Conservation (phyloP, 1,140 invertebrate genomes). For the Drosophila kohkoa region DNA sequence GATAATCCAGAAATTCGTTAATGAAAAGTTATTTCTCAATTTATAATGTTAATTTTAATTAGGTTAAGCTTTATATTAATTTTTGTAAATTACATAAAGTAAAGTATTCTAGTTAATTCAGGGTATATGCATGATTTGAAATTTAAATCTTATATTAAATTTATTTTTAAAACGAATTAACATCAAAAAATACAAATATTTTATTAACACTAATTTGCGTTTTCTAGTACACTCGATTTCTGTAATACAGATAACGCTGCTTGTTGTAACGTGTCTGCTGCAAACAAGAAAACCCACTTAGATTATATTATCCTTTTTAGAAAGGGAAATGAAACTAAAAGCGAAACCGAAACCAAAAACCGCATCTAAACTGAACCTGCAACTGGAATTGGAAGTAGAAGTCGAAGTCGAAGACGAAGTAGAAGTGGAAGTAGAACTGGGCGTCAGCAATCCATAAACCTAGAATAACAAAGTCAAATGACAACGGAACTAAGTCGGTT, state of each 20-base stretch:
- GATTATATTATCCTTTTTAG: slow-evolving; percentile 65
- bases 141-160: too few relatives aligned
- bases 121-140: too few relatives aligned
- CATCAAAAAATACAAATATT: background rate
- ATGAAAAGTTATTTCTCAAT: too few relatives aligned
- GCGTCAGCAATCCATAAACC: slow-evolving; percentile 42
- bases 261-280: background rate
- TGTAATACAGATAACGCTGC: background rate
- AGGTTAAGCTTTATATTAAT: too few relatives aligned
- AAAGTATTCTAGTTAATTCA: too few relatives aligned
- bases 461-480: slow-evolving; percentile 46
- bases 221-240: background rate
- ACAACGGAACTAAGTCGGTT: slow-evolving; percentile 27
- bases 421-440: slow-evolving; percentile 18
- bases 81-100: too few relatives aligned
- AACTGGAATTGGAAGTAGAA: too few relatives aligned
- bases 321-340: slow-evolving; percentile 17
- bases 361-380: too few relatives aligned
- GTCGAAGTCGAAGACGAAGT: background rate
- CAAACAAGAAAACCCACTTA: slow-evolving; percentile 68
- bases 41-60: too few relatives aligned
- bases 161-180: too few relatives aligned
- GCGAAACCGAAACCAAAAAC: slow-evolving; percentile 4
- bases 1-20: too few relatives aligned
- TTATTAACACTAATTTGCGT: background rate